Percentiles rank a stretch among this genome's conserved stretches.
Conservation (phyloP, 2,113 vertebrate genomes). For the Saguinus imperator region DNA sequence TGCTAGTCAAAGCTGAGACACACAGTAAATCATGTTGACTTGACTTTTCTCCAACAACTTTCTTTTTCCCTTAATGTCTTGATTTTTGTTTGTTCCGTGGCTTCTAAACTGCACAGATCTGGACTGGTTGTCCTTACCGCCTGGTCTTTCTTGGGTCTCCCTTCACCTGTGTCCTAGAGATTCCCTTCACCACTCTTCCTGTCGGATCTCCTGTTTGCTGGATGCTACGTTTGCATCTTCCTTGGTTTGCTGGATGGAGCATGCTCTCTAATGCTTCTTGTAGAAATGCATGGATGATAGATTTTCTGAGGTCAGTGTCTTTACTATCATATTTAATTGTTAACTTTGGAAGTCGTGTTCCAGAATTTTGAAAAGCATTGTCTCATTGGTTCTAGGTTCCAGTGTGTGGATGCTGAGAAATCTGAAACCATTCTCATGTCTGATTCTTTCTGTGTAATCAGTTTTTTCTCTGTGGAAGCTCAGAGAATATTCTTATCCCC, state of each 20-base stretch:
- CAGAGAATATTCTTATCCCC: neutral
- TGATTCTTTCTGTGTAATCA: neutral
- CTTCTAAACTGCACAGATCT: neutral
- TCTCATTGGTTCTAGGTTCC: neutral
- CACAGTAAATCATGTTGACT: neutral
- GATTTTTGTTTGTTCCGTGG: neutral
- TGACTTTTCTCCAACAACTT: neutral
- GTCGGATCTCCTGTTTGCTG: neutral
- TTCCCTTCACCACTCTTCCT: neutral
- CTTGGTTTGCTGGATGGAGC: neutral
- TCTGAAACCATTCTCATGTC: neutral
- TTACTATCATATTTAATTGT: neutral
- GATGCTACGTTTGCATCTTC: neutral
- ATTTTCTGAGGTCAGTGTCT: neutral
- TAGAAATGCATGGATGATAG: neutral
- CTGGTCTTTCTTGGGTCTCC: neutral
- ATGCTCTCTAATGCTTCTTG: neutral
- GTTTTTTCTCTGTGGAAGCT: neutral
- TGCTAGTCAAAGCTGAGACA: neutral
- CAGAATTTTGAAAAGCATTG: neutral
- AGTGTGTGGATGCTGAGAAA: neutral
- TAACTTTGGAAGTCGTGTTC: neutral
- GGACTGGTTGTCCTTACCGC: neutral
- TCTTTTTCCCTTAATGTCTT: neutral
- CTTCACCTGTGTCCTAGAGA: too few relatives aligned